These are phyloP conservation scores for Leucoraja erinaceus DNA, from an alignment of 2,113 vertebrate species.

Conservation along the genomic window DNA sequence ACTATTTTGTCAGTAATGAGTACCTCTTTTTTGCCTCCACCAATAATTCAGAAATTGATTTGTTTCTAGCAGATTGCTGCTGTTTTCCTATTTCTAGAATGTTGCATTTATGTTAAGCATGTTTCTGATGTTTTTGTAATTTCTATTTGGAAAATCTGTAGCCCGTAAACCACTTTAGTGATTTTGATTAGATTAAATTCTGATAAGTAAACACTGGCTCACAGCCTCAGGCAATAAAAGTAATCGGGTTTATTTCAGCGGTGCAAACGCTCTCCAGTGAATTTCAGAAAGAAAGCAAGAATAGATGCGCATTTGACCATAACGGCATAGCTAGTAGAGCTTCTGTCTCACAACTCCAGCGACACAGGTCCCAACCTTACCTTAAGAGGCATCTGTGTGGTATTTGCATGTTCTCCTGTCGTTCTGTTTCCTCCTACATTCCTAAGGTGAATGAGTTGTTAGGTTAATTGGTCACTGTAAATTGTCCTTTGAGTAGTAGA, in stretches of 20 bases:
- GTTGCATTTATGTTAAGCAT: background rate
- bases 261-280: background rate
- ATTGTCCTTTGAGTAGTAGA: too few relatives aligned
- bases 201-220: background rate
- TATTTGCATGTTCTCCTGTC: too few relatives aligned
- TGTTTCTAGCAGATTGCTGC: background rate
- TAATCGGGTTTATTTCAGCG: background rate
- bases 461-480: too few relatives aligned
- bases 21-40: background rate
- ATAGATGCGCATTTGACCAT: background rate
- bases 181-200: background rate
- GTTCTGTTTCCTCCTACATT: too few relatives aligned
- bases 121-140: background rate
- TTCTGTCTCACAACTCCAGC: too few relatives aligned
- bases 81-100: background rate
- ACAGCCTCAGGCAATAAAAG: background rate
- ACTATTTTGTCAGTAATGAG: too few relatives aligned
- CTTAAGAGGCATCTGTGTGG: too few relatives aligned
- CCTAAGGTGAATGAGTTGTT: too few relatives aligned
- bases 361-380: too few relatives aligned
- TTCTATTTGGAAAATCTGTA: background rate
- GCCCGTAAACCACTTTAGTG: background rate
- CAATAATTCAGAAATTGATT: constrained; percentile 6
- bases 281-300: background rate
- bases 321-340: too few relatives aligned